Evolutionary conservation across 2,797 vertebrate genomes (phyloP).

Genomic region (Argentina silus): DNA sequence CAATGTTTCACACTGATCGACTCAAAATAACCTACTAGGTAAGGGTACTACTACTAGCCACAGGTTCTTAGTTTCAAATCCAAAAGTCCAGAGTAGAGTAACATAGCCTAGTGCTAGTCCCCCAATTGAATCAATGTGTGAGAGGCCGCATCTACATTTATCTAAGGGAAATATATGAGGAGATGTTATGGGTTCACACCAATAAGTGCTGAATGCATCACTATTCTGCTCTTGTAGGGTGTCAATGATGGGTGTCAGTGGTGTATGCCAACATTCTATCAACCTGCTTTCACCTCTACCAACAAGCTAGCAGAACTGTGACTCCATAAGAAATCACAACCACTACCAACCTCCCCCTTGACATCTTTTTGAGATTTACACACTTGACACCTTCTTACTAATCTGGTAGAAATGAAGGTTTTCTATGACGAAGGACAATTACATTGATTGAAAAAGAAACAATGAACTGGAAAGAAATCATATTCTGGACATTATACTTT

Average conservation of each 20-base stretch:
- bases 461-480: constrained; percentile 70
- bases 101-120: not conserved
- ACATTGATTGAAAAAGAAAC: constrained; percentile 56
- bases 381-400: constrained; percentile 27
- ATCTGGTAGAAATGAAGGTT: constrained; percentile 39
- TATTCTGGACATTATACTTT: constrained; percentile 80
- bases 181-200: too few species aligned
- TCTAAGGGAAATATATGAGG: too few species aligned
- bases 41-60: constrained; percentile 2
- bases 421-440: constrained; percentile 42
- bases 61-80: constrained; percentile 14
- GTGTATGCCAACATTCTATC: not conserved
- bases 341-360: constrained; percentile 2
- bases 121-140: not conserved
- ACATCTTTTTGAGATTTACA: constrained; percentile 36
- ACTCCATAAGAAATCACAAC: constrained; percentile 16
- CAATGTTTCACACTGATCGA: constrained; percentile 48
- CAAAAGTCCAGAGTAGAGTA: constrained; percentile 29
- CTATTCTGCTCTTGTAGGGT: too few species aligned
- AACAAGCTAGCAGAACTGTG: constrained; percentile 28
- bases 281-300: constrained; percentile 12
- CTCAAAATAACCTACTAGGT: constrained; percentile 3
- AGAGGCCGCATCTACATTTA: not conserved
- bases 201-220: too few species aligned
- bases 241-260: not conserved